phyloP scores from a whole-genome alignment of 2,113 vertebrate genomes.

The Aramus guarauna region DNA sequence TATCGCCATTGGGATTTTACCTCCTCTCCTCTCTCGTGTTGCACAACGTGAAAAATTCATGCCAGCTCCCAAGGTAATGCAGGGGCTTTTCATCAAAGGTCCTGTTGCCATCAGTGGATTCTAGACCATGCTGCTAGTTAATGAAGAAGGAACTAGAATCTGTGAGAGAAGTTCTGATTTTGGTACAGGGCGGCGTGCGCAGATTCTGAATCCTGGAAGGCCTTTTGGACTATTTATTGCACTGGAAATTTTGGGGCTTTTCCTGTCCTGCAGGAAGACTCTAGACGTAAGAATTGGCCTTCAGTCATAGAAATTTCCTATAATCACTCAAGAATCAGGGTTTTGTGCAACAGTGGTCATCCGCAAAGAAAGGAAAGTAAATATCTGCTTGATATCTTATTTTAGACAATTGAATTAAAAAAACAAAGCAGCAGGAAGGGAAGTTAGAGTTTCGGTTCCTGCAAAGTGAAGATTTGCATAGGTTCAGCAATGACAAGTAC shows the following conservation, averaged over 20 bases:
- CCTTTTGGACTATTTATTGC: background rate
- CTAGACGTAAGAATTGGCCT: background rate
- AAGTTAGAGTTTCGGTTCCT: slow-evolving; percentile 59
- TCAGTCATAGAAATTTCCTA: background rate
- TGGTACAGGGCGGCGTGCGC: background rate
- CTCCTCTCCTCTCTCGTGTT: background rate
- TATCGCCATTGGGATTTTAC: background rate
- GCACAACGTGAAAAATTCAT: fast-evolving
- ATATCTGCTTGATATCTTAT: background rate
- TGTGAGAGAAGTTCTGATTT: background rate
- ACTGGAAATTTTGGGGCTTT: background rate
- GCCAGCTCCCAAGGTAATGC: background rate
- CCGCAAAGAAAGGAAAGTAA: background rate
- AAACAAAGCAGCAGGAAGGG: slow-evolving; percentile 11
- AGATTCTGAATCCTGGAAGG: background rate
- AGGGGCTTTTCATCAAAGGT: background rate
- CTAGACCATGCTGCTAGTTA: background rate
- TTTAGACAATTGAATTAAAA: slow-evolving; percentile 28
- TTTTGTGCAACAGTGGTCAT: background rate
- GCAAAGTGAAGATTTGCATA: background rate
- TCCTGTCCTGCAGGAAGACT: background rate
- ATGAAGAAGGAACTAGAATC: background rate
- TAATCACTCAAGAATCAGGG: background rate
- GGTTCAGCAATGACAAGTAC: background rate
- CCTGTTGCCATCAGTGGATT: background rate